Conservation (phyloP, 2,888 invertebrate species). For the Eilema sororculum region DNA sequence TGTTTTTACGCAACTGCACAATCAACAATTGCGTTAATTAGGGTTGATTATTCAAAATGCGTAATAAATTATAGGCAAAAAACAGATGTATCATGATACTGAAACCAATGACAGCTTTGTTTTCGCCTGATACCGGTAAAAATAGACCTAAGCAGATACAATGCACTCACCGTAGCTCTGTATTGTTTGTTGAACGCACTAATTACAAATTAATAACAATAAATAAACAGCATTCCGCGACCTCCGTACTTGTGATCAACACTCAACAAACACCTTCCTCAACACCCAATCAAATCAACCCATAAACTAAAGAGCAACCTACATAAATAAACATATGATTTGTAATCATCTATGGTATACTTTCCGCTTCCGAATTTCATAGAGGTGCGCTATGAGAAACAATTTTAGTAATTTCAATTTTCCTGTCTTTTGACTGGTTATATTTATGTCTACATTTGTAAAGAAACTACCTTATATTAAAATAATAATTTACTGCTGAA, state of each 20-base stretch:
- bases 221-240: constrained; percentile 85
- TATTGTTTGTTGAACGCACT: constrained; percentile 70
- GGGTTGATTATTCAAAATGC: constrained; percentile 71
- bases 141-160: constrained; percentile 21
- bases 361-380: constrained; percentile 60
- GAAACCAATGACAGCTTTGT: constrained; percentile 36
- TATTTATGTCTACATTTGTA: background rate
- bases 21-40: constrained; percentile 48
- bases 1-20: constrained; percentile 54
- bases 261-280: constrained; percentile 79
- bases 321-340: constrained; percentile 86
- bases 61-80: constrained; percentile 62
- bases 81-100: constrained; percentile 60
- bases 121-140: constrained; percentile 28
- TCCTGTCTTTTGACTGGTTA: background rate
- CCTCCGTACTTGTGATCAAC: constrained; percentile 74
- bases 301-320: constrained; percentile 81
- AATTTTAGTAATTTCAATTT: background rate
- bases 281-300: constrained; percentile 82
- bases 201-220: constrained; percentile 78
- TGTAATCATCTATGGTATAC: constrained; percentile 56
- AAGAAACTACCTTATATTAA: background rate
- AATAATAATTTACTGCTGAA: too few species aligned
- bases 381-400: constrained; percentile 19
- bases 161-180: constrained; percentile 69